These are phyloP conservation scores for Aphelocoma californica DNA, from an alignment of 2,797 vertebrate species.

Conservation along the genomic window DNA sequence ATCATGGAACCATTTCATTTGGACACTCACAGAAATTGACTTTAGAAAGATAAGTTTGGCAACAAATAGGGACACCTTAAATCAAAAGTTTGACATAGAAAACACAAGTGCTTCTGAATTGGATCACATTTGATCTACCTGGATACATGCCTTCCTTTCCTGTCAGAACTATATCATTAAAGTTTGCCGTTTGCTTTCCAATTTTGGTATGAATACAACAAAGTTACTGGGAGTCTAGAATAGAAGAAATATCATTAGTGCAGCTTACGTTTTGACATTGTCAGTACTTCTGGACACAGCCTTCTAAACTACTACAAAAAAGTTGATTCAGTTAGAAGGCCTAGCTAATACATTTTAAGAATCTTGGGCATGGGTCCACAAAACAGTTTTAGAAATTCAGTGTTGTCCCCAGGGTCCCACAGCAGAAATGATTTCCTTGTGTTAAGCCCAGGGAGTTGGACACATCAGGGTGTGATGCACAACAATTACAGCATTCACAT, in stretches of 20 bases:
- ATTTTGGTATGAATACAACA: neutral
- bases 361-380: neutral
- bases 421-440: rapidly evolving
- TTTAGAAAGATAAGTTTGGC: neutral
- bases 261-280: neutral
- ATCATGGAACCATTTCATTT: neutral
- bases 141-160: neutral
- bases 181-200: neutral
- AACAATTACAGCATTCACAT: neutral
- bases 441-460: too few species aligned
- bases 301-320: neutral
- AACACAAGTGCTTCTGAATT: neutral
- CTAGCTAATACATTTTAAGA: neutral
- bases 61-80: neutral
- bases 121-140: neutral
- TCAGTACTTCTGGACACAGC: neutral
- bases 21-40: neutral
- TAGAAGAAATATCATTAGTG: neutral
- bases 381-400: neutral
- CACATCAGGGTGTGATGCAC: neutral
- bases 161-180: neutral
- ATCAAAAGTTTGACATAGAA: neutral
- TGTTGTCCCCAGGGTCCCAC: neutral
- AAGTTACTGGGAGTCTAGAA: neutral
- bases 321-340: neutral